phyloP scores from a whole-genome alignment of 2,888 invertebrate species.

The Oeneis ivallda region DNA sequence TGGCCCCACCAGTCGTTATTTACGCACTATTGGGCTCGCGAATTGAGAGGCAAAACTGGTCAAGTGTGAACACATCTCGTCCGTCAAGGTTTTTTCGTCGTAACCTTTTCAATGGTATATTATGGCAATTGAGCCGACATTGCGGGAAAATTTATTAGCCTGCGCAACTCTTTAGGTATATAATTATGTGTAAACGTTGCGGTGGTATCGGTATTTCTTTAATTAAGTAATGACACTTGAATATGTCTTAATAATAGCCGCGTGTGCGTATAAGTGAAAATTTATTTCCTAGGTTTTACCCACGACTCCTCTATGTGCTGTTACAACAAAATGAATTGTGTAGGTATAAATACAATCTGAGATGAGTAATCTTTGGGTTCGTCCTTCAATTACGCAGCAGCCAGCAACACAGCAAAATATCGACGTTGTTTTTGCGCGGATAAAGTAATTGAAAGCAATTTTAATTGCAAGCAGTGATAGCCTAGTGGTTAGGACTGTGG shows the following conservation, averaged over 20 bases:
- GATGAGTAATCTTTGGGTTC: no score
- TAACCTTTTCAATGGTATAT: constrained; percentile 25
- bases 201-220: constrained; percentile 10
- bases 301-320: no score
- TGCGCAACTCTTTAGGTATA: constrained; percentile 18
- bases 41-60: constrained; percentile 31
- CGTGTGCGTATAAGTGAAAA: constrained; percentile 3
- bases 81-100: constrained; percentile 23
- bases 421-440: no score
- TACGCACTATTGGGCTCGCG: constrained; percentile 37
- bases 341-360: no score
- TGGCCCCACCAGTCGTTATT: constrained; percentile 26
- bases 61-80: constrained; percentile 28
- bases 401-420: no score
- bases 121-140: constrained; percentile 18
- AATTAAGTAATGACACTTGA: constrained; percentile 18
- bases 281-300: constrained; percentile 8
- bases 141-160: constrained; percentile 24
- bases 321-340: no score
- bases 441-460: no score
- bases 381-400: no score
- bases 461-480: no score
- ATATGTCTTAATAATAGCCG: constrained; percentile 18
- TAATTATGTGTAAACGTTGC: constrained; percentile 23
- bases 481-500: no score